These are phyloP conservation scores for Calidris pygmaea DNA, from an alignment of 2,113 vertebrate species.

Conservation along the genomic window DNA sequence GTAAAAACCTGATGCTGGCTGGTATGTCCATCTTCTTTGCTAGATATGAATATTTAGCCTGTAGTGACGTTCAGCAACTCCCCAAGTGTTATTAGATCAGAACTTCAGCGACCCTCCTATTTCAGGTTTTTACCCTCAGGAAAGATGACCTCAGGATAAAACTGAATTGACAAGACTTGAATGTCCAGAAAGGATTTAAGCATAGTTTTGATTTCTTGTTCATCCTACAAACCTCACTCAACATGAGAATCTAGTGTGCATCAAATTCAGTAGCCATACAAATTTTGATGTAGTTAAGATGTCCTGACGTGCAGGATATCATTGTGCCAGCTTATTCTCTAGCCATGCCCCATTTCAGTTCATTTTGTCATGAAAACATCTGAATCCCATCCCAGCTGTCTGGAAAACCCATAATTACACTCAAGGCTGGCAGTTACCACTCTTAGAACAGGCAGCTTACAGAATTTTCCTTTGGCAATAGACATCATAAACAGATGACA, in stretches of 20 bases:
- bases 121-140: not conserved
- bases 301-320: not conserved
- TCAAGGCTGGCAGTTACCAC: not conserved
- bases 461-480: not conserved
- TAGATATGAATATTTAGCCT: not conserved
- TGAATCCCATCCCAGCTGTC: not conserved
- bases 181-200: not conserved
- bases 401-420: not conserved
- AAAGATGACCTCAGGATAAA: not conserved
- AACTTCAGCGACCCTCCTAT: not conserved
- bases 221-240: not conserved
- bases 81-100: rapidly evolving
- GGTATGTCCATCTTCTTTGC: not conserved
- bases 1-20: not conserved
- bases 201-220: not conserved
- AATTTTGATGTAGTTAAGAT: not conserved
- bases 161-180: not conserved
- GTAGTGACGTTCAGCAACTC: not conserved
- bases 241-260: not conserved
- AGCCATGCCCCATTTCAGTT: not conserved
- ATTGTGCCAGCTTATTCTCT: not conserved
- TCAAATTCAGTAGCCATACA: not conserved
- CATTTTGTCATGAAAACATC: not conserved
- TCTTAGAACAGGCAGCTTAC: not conserved
- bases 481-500: not conserved